These are phyloP conservation scores for Melangyna quadrimaculata DNA, from an alignment of 2,888 invertebrate species.

Conservation along the genomic window DNA sequence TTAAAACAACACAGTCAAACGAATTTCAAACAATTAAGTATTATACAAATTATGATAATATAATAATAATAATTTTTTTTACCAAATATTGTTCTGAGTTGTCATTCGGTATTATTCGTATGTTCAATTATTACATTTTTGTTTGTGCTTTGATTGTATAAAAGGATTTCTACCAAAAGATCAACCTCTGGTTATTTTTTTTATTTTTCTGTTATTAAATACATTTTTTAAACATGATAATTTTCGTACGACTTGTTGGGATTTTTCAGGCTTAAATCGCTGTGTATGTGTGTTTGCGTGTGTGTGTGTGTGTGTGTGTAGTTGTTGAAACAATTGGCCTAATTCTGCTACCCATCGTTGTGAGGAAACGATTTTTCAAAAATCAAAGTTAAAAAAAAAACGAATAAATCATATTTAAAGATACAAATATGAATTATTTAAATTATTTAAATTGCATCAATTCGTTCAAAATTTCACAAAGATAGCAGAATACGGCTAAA, in stretches of 20 bases:
- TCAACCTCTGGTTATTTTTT: slow-evolving; percentile 3
- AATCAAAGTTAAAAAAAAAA: background rate
- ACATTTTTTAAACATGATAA: slow-evolving; percentile 18
- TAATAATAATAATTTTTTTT: slow-evolving; percentile 6
- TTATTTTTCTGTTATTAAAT: background rate
- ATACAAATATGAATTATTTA: background rate
- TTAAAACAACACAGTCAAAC: slow-evolving; percentile 41
- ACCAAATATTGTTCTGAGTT: slow-evolving; percentile 38
- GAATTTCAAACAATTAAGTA: slow-evolving; percentile 16
- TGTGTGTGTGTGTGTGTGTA: background rate
- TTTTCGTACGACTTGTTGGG: background rate
- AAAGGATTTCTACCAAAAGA: slow-evolving; percentile 30
- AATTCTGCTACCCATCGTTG: background rate
- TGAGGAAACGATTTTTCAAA: background rate
- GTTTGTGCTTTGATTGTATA: slow-evolving; percentile 58
- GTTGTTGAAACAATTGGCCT: slow-evolving; percentile 10
- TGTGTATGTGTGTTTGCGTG: background rate
- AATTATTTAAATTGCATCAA: background rate
- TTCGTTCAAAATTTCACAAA: background rate
- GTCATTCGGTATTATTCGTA: background rate
- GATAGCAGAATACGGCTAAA: background rate
- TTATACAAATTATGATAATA: slow-evolving; percentile 10
- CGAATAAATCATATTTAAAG: background rate
- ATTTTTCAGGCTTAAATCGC: slow-evolving; percentile 28
- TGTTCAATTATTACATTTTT: slow-evolving; percentile 19